Base-by-base conservation (phyloP, 2,797 vertebrate species). In the Spea hammondii region DNA sequence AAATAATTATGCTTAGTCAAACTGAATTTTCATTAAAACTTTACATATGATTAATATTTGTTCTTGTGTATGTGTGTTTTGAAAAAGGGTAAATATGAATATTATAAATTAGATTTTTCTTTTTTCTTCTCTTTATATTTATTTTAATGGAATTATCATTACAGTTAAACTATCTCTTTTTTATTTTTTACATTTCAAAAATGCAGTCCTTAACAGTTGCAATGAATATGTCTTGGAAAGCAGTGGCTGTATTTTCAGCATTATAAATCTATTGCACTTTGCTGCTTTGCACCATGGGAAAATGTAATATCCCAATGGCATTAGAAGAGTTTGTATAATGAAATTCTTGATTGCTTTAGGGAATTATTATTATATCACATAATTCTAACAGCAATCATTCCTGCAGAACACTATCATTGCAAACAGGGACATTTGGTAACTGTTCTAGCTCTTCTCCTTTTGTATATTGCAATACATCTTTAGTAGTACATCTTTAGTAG, bases 311-410 rank as follows among this genome's bases (percentile, higher is more conserved):
- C 70, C 54, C 54, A 47, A 7, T 72, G 53, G 70, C 46, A 47
- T 72, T 59, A 13, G 54, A 4, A 17, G 54, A 59, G 44, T 59
- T 72, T 13, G 59, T 11, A 72, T 72, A 72, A 72, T 72, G 70
- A 48, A 72, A 72, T 45, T 46, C 54, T 48, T 72, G 17, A 57
- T 57, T 72, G 54, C 70, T 59, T 72, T 45, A 72, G 70, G 54
- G 70, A 72, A 54, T 44, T 72, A 55, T 72, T 72, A 72, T 72
- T 72, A 17, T 72, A 72, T 72, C 54, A 45, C 59, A 62, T 62
- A 3, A 59, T 57, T 72, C 53, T 57, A 72, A 72, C 12, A 47
- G 54, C 12, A 44, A 72, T 72, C 53, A 54, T 59, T 59, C 44
- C 46, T 47, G 46, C 1, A 57, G 12, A 5, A 13, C 13, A 47